Conservation (phyloP, 2,888 invertebrate species). For the Sarcophaga variegata region DNA sequence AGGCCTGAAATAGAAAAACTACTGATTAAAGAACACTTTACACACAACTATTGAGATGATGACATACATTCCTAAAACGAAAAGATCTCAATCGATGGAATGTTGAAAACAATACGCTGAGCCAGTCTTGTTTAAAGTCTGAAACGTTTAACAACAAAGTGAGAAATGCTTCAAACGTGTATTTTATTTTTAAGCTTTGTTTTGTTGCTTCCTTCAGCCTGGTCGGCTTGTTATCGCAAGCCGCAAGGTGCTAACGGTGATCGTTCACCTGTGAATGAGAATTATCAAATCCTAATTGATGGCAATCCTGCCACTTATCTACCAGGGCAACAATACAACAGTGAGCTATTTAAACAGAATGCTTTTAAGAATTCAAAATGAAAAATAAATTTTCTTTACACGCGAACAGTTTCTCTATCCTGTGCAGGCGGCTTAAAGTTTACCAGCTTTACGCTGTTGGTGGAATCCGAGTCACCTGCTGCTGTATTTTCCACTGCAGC, state of each 20-base stretch:
- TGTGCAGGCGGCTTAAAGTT: constrained; percentile 87
- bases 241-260: constrained; percentile 82
- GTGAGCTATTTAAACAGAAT: constrained; percentile 83
- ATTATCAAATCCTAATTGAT: constrained; percentile 87
- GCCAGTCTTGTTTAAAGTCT: constrained; percentile 41
- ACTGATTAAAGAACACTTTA: not conserved
- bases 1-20: constrained; percentile 2
- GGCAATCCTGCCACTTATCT: constrained; percentile 87
- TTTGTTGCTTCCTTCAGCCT: not conserved
- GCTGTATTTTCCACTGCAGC: constrained; percentile 71
- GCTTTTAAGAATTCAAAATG: no score
- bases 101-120: not conserved
- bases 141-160: constrained; percentile 35
- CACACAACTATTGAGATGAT: not conserved
- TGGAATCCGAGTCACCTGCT: constrained; percentile 85
- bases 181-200: not conserved
- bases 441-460: constrained; percentile 90
- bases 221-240: constrained; percentile 81
- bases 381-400: no score
- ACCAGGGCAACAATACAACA: constrained; percentile 88
- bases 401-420: constrained; percentile 84
- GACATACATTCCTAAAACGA: not conserved
- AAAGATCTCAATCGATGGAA: constrained; percentile 25
- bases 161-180: not conserved
- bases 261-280: constrained; percentile 85